Conservation (phyloP, 2,113 vertebrate genomes). For the Peromyscus leucopus region DNA sequence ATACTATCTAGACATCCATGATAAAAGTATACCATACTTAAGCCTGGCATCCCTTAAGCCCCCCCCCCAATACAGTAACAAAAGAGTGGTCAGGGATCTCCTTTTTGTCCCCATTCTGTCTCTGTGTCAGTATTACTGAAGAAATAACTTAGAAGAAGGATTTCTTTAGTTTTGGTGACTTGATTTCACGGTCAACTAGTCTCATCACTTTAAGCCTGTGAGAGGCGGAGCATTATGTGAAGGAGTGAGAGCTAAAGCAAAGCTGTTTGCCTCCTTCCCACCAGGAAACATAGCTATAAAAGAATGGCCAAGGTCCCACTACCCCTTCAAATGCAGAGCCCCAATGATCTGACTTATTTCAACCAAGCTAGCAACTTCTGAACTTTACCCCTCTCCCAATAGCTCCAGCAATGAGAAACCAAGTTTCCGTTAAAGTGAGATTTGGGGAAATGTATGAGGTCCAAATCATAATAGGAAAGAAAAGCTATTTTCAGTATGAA, state of each 20-base stretch:
- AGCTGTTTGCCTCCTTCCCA: neutral
- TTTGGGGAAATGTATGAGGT: neutral
- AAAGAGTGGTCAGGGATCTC: neutral
- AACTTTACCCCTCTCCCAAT: neutral
- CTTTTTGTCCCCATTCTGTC: neutral
- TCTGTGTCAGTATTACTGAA: neutral
- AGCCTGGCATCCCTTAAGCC: neutral
- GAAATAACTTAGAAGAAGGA: neutral
- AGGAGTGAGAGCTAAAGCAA: neutral
- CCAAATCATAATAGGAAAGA: neutral
- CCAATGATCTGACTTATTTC: neutral
- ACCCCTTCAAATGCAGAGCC: too few relatives aligned
- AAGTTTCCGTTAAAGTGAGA: too few relatives aligned
- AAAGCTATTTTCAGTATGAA: neutral
- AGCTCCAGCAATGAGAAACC: neutral
- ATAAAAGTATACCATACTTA: neutral
- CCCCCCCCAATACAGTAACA: neutral
- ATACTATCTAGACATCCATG: neutral
- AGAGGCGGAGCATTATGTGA: neutral
- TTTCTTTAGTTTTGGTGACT: neutral
- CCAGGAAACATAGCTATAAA: neutral
- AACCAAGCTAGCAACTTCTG: neutral
- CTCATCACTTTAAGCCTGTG: neutral
- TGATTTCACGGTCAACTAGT: neutral
- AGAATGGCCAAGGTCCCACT: neutral